These are phyloP conservation scores for Phyllostomus hastatus DNA, from an alignment of 2,113 vertebrate species.

Conservation along the genomic window DNA sequence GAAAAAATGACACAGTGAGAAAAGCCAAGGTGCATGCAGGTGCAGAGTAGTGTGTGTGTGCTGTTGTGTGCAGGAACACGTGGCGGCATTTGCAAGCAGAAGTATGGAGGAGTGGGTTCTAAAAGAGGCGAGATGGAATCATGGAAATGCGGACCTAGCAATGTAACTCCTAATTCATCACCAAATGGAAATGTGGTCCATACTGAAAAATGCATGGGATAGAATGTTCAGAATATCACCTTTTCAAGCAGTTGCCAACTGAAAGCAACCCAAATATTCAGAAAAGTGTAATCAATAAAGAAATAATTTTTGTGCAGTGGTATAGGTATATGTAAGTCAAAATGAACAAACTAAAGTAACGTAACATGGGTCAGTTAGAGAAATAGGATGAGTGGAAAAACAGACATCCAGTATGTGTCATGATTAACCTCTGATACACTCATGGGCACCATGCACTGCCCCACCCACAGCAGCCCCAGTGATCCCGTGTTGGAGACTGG, in stretches of 20 bases:
- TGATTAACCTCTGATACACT: too few species aligned
- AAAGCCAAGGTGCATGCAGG: background rate
- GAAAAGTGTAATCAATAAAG: background rate
- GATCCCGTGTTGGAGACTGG: too few species aligned
- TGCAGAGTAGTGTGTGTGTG: background rate
- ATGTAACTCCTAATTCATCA: background rate
- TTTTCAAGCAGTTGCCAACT: background rate
- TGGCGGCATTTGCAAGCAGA: background rate
- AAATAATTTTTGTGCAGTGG: background rate
- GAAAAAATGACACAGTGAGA: background rate
- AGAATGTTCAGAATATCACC: background rate
- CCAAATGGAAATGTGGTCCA: background rate
- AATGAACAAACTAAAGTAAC: too few species aligned
- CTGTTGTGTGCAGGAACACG: background rate
- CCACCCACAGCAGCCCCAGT: too few species aligned
- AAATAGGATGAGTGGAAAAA: too few species aligned
- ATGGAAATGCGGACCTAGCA: background rate
- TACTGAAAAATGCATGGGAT: background rate
- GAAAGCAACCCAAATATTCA: background rate
- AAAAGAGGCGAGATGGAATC: background rate
- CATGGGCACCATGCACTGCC: background rate
- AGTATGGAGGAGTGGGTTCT: background rate
- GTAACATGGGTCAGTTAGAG: too few species aligned
- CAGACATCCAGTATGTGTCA: too few species aligned
- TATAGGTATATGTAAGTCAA: background rate